Conservation (phyloP, 2,113 vertebrate genomes). For the Sapajus apella region DNA sequence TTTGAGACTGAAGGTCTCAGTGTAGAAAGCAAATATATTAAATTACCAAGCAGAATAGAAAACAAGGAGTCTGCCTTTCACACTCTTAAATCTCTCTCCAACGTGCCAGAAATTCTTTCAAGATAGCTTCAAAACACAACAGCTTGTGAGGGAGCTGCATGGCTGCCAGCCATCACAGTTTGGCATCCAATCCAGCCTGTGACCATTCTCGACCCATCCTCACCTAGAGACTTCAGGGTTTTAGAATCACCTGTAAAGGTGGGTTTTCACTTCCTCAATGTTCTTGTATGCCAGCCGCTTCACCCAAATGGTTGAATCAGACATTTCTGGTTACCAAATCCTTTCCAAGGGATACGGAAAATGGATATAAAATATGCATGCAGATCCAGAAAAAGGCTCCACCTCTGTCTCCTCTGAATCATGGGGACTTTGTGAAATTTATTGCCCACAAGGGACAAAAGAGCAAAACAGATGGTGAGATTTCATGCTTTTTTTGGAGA, state of each 20-base stretch:
- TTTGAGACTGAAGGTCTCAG: neutral
- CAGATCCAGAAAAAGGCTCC: neutral
- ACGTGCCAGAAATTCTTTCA: neutral
- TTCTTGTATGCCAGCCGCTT: neutral
- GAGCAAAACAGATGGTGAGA: conserved; percentile 73
- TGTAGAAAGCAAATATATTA: neutral
- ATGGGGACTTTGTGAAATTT: conserved; percentile 44
- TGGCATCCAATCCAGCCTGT: neutral
- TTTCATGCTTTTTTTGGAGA: conserved; percentile 59
- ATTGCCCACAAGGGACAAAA: conserved; percentile 68
- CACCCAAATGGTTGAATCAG: neutral
- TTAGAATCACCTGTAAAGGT: neutral
- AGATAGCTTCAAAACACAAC: neutral
- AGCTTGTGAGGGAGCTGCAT: neutral
- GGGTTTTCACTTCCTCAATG: neutral
- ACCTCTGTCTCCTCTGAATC: conserved; percentile 45
- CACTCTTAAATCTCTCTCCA: neutral
- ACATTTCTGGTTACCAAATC: neutral
- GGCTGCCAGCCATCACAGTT: neutral
- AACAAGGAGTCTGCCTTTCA: neutral
- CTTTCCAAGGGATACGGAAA: neutral
- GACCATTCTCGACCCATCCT: neutral
- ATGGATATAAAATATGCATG: neutral
- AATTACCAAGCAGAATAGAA: neutral
- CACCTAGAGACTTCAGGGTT: neutral